Evolutionary conservation across 2,888 invertebrate genomes (phyloP).

Genomic region (Odontocerum albicorne): DNA sequence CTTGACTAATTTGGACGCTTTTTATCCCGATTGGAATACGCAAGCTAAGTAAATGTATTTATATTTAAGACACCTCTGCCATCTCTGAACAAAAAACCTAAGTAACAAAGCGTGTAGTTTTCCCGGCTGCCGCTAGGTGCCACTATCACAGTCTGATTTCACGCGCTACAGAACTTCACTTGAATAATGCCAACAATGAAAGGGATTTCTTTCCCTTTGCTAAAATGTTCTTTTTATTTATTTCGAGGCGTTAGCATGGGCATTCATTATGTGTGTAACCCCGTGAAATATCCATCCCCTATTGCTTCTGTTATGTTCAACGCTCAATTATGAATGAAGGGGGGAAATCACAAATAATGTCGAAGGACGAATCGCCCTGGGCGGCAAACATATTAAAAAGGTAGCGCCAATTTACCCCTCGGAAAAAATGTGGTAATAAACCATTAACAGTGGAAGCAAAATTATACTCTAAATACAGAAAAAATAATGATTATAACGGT

Average conservation of each 20-base stretch:
- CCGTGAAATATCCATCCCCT: conserved; percentile 30
- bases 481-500: too few species aligned
- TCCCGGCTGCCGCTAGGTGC: conserved; percentile 10
- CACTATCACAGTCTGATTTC: not conserved
- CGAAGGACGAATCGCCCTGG: conserved; percentile 11
- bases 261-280: conserved; percentile 34
- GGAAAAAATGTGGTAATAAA: not conserved
- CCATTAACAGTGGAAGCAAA: too few species aligned
- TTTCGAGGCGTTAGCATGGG: conserved; percentile 15
- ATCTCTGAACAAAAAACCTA: not conserved
- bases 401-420: not conserved
- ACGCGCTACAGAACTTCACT: not conserved
- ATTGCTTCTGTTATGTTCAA: conserved; percentile 22
- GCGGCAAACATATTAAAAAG: conserved; percentile 22
- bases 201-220: not conserved
- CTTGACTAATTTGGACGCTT: too few species aligned
- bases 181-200: not conserved
- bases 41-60: too few species aligned
- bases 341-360: conserved; percentile 2
- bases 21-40: too few species aligned
- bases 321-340: conserved; percentile 19
- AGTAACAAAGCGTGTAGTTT: conserved; percentile 5
- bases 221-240: conserved; percentile 7
- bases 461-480: too few species aligned
- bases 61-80: conserved; percentile 3